Percentiles rank a stretch among this genome's conserved stretches.
These are phyloP conservation scores for Hylomyscus alleni DNA, from an alignment of 2,797 vertebrate genomes.

Conservation along the genomic window DNA sequence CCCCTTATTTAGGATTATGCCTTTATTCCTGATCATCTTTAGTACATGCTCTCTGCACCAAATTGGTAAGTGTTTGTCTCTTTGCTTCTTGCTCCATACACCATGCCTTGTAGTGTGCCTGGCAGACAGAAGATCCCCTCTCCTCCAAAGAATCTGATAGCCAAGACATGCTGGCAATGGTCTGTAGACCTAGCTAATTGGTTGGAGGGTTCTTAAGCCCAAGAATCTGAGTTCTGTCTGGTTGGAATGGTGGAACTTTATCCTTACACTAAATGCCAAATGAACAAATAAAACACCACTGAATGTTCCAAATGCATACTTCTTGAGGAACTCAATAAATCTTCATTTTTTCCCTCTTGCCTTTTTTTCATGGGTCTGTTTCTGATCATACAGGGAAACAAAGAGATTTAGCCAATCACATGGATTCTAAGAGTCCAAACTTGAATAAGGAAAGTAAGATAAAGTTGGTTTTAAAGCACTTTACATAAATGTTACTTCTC, in stretches of 20 bases:
- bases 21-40: neutral
- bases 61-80: neutral
- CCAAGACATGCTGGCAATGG: neutral
- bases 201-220: neutral
- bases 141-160: neutral
- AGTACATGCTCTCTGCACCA: neutral
- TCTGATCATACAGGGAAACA: neutral
- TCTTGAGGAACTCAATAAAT: neutral
- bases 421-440: slow-evolving; percentile 2
- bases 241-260: neutral
- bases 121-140: neutral
- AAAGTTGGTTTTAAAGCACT: slow-evolving; percentile 37
- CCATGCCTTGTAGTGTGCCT: neutral
- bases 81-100: neutral
- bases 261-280: neutral
- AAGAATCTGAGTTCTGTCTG: neutral
- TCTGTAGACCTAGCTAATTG: neutral
- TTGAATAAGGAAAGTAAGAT: slow-evolving; percentile 26
- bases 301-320: slow-evolving; percentile 12
- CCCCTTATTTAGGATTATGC: neutral
- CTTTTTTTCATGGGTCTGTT: slow-evolving; percentile 2
- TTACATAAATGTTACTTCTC: slow-evolving; percentile 62
- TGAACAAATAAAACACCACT: neutral
- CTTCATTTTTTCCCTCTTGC: neutral
- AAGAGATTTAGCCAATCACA: neutral